Percentiles rank a stretch among this genome's conserved stretches.
These are phyloP conservation scores for Ichneumoninae sp. DNA, from an alignment of 2,888 invertebrate species.

Conservation along the genomic window DNA sequence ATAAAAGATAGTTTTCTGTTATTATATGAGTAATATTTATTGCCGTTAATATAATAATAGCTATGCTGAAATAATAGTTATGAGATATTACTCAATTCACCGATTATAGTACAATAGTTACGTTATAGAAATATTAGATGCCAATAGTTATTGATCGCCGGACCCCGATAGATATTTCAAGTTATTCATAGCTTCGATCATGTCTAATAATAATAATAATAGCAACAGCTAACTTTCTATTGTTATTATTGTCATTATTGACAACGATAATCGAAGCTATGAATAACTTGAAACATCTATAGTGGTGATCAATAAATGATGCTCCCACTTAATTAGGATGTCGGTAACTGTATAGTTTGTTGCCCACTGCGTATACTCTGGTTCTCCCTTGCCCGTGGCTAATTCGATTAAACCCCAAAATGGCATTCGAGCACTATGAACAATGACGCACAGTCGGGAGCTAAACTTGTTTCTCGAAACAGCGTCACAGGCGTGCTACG, in stretches of 20 bases:
- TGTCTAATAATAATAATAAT: background rate
- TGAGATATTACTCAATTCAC: too few relatives aligned
- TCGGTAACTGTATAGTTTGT: background rate
- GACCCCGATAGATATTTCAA: too few relatives aligned
- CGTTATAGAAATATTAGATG: too few relatives aligned
- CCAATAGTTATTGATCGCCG: too few relatives aligned
- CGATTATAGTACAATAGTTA: too few relatives aligned
- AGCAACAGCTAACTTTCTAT: background rate
- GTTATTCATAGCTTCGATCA: too few relatives aligned
- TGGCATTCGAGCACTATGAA: constrained; percentile 12
- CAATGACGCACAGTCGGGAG: constrained; percentile 10
- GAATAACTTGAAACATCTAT: background rate
- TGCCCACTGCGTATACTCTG: constrained; percentile 1
- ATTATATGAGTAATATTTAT: background rate
- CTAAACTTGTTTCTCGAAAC: constrained; percentile 14
- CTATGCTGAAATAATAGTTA: too few relatives aligned
- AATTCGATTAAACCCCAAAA: constrained; percentile 45
- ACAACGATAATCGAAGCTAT: background rate
- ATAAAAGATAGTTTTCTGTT: too few relatives aligned
- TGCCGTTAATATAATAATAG: background rate
- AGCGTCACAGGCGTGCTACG: background rate
- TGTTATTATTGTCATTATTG: background rate
- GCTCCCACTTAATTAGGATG: background rate
- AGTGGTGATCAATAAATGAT: background rate
- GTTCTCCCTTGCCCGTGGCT: background rate